Conservation (phyloP, 2,888 invertebrate genomes). For the Megastigmus dorsalis region DNA sequence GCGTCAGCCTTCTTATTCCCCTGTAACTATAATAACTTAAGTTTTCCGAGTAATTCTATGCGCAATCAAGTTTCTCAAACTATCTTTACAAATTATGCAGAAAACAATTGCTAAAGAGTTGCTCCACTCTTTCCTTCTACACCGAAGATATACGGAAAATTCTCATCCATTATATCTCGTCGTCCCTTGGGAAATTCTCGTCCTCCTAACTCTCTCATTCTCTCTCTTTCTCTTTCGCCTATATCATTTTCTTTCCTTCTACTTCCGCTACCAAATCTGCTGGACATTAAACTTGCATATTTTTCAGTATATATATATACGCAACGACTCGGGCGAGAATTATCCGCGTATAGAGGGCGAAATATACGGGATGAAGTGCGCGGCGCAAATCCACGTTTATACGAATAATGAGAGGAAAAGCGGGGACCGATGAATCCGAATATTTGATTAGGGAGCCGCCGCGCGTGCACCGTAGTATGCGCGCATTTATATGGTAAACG, state of each 20-base stretch:
- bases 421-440: constrained; percentile 34
- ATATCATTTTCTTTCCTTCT: neutral
- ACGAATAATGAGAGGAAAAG: constrained; percentile 45
- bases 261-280: constrained; percentile 17
- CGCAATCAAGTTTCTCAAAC: too few relatives aligned
- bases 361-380: too few relatives aligned
- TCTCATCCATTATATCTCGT: too few relatives aligned
- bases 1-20: too few relatives aligned
- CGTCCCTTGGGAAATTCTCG: constrained; percentile 27
- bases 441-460: constrained; percentile 48
- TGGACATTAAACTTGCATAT: constrained; percentile 32
- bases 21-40: too few relatives aligned
- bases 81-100: too few relatives aligned
- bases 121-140: too few relatives aligned
- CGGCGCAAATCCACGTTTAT: constrained; percentile 4
- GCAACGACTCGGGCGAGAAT: neutral
- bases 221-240: neutral
- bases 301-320: constrained; percentile 10
- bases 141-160: too few relatives aligned
- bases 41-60: too few relatives aligned
- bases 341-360: too few relatives aligned
- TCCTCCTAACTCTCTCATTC: neutral
- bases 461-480: neutral
- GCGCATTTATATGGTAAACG: constrained; percentile 49
- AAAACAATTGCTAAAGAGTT: too few relatives aligned